Evolutionary conservation across 2,797 vertebrate genomes (phyloP).

Genomic region (Eupleurogrammus muticus): DNA sequence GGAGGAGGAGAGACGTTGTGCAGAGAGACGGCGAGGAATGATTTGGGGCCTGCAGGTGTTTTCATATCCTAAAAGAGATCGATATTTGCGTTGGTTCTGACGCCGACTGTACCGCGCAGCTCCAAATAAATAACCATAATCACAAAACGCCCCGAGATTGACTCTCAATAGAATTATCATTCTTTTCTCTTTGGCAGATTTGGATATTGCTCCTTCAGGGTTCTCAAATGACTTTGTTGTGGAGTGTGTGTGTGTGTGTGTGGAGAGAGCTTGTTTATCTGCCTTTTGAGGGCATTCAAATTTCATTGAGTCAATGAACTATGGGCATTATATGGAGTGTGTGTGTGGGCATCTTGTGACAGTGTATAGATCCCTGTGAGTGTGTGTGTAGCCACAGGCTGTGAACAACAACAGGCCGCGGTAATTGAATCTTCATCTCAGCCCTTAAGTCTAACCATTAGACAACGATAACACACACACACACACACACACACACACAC

Average conservation of each 20-base stretch:
- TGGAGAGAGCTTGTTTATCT: slow-evolving; percentile 61
- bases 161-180: slow-evolving; percentile 86
- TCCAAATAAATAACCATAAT: slow-evolving; percentile 88
- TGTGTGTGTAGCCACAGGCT: slow-evolving; percentile 75
- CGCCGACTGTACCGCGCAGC: slow-evolving; percentile 74
- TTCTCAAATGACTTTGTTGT: slow-evolving; percentile 80
- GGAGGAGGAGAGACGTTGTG: slow-evolving; percentile 31
- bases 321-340: slow-evolving; percentile 72
- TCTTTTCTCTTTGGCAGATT: slow-evolving; percentile 84
- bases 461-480: slow-evolving; percentile 62
- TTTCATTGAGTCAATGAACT: slow-evolving; percentile 77
- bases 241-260: slow-evolving; percentile 52
- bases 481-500: slow-evolving; percentile 59
- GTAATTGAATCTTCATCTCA: slow-evolving; percentile 85
- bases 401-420: slow-evolving; percentile 81
- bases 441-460: slow-evolving; percentile 81
- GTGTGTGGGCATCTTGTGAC: slow-evolving; percentile 70
- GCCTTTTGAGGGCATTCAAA: slow-evolving; percentile 70
- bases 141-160: slow-evolving; percentile 84
- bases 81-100: slow-evolving; percentile 82
- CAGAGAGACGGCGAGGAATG: slow-evolving; percentile 72
- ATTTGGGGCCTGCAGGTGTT: slow-evolving; percentile 84
- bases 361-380: slow-evolving; percentile 66
- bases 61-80: slow-evolving; percentile 83
- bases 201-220: slow-evolving; percentile 85